Evolutionary conservation across 2,888 invertebrate genomes (phyloP), one percentile per base, ranked within the genome.

Genomic region (Tridacna crocea): DNA sequence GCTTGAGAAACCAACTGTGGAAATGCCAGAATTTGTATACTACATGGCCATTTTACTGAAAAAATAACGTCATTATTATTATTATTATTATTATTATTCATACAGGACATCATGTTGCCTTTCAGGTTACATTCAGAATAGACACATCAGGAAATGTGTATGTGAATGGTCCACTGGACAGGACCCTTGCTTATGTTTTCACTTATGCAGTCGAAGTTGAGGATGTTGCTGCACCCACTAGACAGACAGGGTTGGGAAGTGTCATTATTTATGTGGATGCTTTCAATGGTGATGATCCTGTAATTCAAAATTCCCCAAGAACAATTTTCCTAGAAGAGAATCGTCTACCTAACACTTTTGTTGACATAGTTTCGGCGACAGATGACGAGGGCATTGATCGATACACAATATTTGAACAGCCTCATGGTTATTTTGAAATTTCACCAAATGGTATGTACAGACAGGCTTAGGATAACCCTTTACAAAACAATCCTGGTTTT

Each of bases 131-230:
- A 91, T 97, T 98, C 94, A 96, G 96, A 83, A 94, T 99, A 55
- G 97, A 98, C 90, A 95, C 97, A 0, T 97, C 97, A 86, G 99
- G 99, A 0, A 95, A 96, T 27, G 97, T 98, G 46, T 94, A 95
- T 0, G 97, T 97, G 0, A 95, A 96, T 0, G 96, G 95, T 88
- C 93, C 94, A 0, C 93, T 99, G 75, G 98, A 99, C 94, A 95
- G 98, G 80, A 98, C 98, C 84, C 93, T 96, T 0, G 97, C 97
- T 0, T 96, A 97, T 0, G 96, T 97, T 0, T 96, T 98, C 46
- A 96, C 97, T 19, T 95, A 98, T 74, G 97, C 97, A 0, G 96
- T 99, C 13, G 95, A 96, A 10, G 98, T 97, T 0, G 96, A 96
- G 0, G 98, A 98, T 92, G 0, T 97, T 97, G 97, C 97, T 0